These are phyloP conservation scores for Heteractis magnifica DNA, from an alignment of 92 coral and sea anemone species.

Conservation along the genomic window DNA sequence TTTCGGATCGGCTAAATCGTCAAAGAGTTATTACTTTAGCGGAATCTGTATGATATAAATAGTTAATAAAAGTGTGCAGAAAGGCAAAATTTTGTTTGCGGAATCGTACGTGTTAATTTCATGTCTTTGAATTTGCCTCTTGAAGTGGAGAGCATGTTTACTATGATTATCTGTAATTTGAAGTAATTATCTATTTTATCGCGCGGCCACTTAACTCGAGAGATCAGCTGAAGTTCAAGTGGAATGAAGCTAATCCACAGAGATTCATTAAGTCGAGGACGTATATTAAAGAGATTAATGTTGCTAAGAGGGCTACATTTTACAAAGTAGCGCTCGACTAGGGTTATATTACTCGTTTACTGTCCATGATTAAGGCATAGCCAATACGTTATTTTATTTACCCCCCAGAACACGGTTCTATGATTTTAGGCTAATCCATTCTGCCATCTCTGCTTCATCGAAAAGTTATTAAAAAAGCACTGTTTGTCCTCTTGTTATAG, in stretches of 20 bases:
- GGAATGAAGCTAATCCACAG: neutral
- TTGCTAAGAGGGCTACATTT: neutral
- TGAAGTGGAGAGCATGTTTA: constrained; percentile 47
- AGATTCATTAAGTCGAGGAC: constrained; percentile 1
- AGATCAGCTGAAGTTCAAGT: constrained; percentile 29
- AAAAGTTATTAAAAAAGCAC: constrained; percentile 6
- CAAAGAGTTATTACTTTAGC: constrained; percentile 21
- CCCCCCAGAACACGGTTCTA: neutral
- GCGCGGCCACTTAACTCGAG: constrained; percentile 33
- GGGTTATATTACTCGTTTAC: neutral
- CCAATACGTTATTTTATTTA: neutral
- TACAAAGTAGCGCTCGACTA: neutral
- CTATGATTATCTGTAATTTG: constrained; percentile 40
- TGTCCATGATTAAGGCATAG: neutral
- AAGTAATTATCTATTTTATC: constrained; percentile 31
- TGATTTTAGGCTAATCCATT: constrained; percentile 8
- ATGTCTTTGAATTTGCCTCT: constrained; percentile 19
- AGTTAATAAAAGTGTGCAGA: constrained; percentile 15
- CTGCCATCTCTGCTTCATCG: constrained; percentile 8
- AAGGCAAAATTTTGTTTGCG: neutral
- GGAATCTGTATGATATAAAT: constrained; percentile 8
- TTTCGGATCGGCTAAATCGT: neutral
- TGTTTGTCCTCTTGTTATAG: constrained; percentile 1
- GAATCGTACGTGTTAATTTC: constrained; percentile 12
- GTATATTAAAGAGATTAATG: constrained; percentile 14